phyloP scores from a whole-genome alignment of 2,113 vertebrate species.

The Carettochelys insculpta region DNA sequence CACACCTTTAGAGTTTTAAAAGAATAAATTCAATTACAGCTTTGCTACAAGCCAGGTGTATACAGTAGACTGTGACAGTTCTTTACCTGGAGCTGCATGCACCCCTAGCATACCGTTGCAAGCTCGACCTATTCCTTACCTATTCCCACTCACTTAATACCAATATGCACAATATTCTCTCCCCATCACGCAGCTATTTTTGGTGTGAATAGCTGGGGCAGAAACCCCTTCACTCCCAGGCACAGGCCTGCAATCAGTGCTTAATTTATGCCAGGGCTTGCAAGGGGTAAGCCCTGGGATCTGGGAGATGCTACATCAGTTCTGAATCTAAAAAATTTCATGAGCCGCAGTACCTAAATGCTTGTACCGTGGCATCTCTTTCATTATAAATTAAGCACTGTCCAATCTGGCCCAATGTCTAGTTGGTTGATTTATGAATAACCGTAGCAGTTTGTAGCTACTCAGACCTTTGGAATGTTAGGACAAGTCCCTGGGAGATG shows the following conservation, averaged over 20 bases:
- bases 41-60: background rate
- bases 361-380: no score
- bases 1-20: background rate
- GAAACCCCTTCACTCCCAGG: background rate
- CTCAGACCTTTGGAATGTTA: background rate
- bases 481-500: conserved; percentile 7
- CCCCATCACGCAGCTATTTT: accelerated
- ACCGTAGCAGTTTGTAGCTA: conserved; percentile 15
- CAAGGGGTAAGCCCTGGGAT: accelerated
- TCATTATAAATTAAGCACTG: background rate
- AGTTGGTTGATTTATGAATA: no score
- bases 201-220: accelerated
- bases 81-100: background rate
- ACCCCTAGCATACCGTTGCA: background rate
- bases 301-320: no score
- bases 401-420: background rate
- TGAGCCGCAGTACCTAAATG: no score
- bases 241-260: no score
- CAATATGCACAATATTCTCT: background rate
- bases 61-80: background rate
- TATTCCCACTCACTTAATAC: background rate
- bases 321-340: no score
- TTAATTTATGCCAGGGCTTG: no score
- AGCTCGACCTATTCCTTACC: background rate
- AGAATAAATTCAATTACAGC: background rate